A percentile compares a stretch with the other conserved stretches of the same genome.
These are phyloP conservation scores for Petaurus breviceps DNA, from an alignment of 2,113 vertebrate genomes.

Conservation along the genomic window DNA sequence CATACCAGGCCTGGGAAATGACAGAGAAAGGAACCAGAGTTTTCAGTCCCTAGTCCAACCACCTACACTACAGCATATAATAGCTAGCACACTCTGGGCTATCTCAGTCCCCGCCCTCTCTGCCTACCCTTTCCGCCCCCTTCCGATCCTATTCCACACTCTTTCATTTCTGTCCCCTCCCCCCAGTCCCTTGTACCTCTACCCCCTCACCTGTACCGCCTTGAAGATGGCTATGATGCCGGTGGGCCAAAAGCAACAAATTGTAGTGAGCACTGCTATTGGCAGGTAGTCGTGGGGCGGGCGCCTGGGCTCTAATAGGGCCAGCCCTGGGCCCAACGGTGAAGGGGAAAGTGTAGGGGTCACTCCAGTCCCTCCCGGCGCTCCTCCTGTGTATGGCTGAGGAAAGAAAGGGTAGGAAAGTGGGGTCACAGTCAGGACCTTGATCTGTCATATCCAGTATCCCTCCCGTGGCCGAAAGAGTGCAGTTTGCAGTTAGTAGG, in stretches of 20 bases:
- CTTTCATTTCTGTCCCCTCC: not conserved
- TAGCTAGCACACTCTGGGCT: not conserved
- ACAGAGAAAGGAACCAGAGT: not conserved
- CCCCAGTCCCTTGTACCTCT: not conserved
- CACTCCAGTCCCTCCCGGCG: conserved; percentile 67
- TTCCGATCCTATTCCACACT: not conserved
- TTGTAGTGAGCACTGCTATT: conserved; percentile 94
- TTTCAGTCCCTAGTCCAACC: not conserved
- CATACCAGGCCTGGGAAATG: conserved; percentile 16
- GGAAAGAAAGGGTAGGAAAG: not conserved
- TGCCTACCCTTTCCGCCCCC: not conserved
- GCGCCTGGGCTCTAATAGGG: conserved; percentile 90
- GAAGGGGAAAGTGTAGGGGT: conserved; percentile 86
- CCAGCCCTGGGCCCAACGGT: conserved; percentile 90
- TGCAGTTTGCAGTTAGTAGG: not conserved
- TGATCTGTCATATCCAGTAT: not conserved
- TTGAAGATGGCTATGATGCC: conserved; percentile 97
- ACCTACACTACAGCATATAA: not conserved
- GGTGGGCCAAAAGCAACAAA: conserved; percentile 97
- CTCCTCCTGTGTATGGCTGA: conserved; percentile 76
- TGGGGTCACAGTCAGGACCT: not conserved
- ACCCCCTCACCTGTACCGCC: conserved; percentile 89
- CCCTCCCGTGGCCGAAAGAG: not conserved
- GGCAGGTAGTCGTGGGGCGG: conserved; percentile 96
- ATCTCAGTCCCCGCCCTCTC: not conserved